Base-by-base conservation (phyloP, 2,797 vertebrate genomes). In the Lacerta agilis region DNA sequence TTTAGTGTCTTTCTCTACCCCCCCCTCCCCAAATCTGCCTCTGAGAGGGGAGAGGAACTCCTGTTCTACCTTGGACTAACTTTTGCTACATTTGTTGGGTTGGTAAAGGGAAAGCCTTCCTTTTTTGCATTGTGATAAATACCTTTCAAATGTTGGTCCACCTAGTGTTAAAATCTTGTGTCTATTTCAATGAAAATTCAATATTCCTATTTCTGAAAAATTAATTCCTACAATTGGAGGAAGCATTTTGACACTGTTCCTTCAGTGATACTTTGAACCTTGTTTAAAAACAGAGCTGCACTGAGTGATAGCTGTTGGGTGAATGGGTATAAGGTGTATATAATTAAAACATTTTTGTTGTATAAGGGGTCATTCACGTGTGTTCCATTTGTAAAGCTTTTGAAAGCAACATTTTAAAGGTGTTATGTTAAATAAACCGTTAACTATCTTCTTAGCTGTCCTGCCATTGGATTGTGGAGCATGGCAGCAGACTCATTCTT, bases 361-460 rank as follows among this genome's bases (percentile, higher is more conserved):
- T 80, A 3, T 79, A 15, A 88, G 49, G 72, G 55, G 72, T 78
- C 18, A 38, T 36, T 43, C 61, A 0, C 0, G 67, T 3, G 0
- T 92, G 86, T 82, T 88, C 86, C 89, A 23, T 89, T 89, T 86
- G 27, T 3, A 89, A 89, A 75, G 88, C 49, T 83, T 82, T 92
- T 92, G 38, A 88, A 87, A 86, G 55, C 88, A 91, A 83, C 67
- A 29, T 93, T 95, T 95, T 90, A 83, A 89, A 87, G 92, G 72
- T 61, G 85, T 55, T 61, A n/a, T 87, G 95, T 96, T 94, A 89
- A 95, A 95, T 82, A 81, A 82, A 73, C 23, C 55, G 0, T 0
- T 55, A 0, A 0, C 58, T 84, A 79, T 84, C 80, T 83, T 76
- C 25, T 61, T 13, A 80, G 69, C 87, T 25, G 85, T 85, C 78